Evolutionary conservation across 30 jellyfish, hydroid and myxozoan species (phyloP), one percentile per base, ranked within the genome.

Genomic region (Aurelia sp.): DNA sequence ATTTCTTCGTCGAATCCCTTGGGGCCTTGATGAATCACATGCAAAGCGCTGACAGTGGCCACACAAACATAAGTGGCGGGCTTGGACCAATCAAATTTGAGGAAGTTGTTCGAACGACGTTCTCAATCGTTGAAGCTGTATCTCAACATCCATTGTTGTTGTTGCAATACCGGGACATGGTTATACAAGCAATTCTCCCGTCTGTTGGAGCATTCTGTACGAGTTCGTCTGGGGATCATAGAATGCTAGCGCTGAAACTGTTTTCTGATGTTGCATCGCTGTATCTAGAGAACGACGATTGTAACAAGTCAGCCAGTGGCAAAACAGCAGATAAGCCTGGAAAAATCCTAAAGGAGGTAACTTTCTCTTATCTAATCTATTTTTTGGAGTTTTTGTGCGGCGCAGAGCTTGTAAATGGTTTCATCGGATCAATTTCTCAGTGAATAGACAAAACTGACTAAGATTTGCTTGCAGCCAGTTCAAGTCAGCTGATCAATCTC

Each of bases 71-170:
- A 23, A 59, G 86, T 15, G 78, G 87, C 12, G 77, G 71, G 52
- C 21, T 47, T 21, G 91, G 86, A 52, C 55, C 79, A 4, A 72
- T 53, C 55, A 82, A 63, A 13, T 73, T 84, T 63, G 98, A 93
- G 15, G 92, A 87, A 15, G 63, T 88, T 44, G 72, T 94, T 9
- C 23, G 78, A 18, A 81, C 89, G 4, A 69, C 88, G 33, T 93
- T 93, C 60, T 93, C 98, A 4, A 81, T 93, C 20, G 84, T 88
- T n/a, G 98, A 93, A 73, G 97, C 98, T 8, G 83, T 93, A 20
- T 86, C 96, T 4, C 98, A 93, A 74, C 98, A 93, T 51, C 98
- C 97, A 21, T 84, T 70, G 35, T 50, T 93, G 44, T 66, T 93
- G 76, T 90, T 93, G 11, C 84, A 71, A n/a, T 51, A 82, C 79